These are phyloP conservation scores for Kryptopterus vitreolus DNA, from an alignment of 2,797 vertebrate genomes.

Conservation along the genomic window DNA sequence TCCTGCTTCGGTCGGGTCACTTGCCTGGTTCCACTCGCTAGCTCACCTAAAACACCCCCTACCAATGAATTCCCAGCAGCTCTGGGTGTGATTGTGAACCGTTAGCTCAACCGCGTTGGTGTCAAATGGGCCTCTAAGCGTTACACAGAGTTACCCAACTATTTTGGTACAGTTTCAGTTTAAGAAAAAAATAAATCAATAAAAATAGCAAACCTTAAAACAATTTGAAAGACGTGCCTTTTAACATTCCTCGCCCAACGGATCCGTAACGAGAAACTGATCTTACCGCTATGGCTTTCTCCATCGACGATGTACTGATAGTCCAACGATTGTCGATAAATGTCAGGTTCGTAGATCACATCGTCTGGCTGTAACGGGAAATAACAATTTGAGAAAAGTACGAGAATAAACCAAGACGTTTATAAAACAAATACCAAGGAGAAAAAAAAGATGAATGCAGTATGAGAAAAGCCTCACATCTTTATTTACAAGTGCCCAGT, in stretches of 20 bases:
- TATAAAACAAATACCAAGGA: slow-evolving; percentile 40
- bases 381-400: slow-evolving; percentile 17
- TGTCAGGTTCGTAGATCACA: slow-evolving; percentile 89
- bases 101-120: slow-evolving; percentile 45
- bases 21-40: slow-evolving; percentile 58
- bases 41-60: slow-evolving; percentile 50
- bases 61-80: slow-evolving; percentile 50
- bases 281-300: slow-evolving; percentile 89
- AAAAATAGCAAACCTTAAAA: too few species aligned
- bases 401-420: slow-evolving; percentile 22
- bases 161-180: slow-evolving; percentile 21
- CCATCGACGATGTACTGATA: slow-evolving; percentile 90
- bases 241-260: neutral
- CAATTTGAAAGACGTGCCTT: neutral
- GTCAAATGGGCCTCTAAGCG: slow-evolving; percentile 39
- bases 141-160: slow-evolving; percentile 18
- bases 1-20: slow-evolving; percentile 75
- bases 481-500: slow-evolving; percentile 60
- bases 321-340: slow-evolving; percentile 88
- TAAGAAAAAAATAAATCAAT: too few species aligned
- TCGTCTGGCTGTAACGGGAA: slow-evolving; percentile 85
- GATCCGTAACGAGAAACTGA: neutral
- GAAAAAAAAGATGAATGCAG: slow-evolving; percentile 25
- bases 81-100: slow-evolving; percentile 54
- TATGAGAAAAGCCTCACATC: slow-evolving; percentile 56